Conservation (phyloP, 2,888 invertebrate genomes). For the Sericinus montela region DNA sequence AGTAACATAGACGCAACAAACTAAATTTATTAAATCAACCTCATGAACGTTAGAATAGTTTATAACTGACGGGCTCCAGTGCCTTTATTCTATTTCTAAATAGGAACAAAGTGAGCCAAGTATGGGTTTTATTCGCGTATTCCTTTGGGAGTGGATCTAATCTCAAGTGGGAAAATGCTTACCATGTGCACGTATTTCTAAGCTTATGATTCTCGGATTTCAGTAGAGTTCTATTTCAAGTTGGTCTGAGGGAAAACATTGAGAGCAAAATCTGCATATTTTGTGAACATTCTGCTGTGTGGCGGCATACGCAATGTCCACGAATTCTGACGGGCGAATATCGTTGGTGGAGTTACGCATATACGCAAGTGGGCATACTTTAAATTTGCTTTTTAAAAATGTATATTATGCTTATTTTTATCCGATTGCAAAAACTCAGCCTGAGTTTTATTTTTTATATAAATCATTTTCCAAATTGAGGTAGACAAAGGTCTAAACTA, state of each 20-base stretch:
- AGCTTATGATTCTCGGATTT: conserved; percentile 10
- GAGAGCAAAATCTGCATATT: conserved; percentile 8
- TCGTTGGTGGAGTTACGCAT: background rate
- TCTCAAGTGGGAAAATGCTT: conserved; percentile 7
- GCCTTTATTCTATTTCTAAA: background rate
- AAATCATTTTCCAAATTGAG: no score
- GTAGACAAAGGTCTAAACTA: no score
- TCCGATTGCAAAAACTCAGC: no score
- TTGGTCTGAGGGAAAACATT: conserved; percentile 6
- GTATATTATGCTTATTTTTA: no score
- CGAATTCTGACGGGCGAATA: background rate
- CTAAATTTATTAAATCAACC: no score
- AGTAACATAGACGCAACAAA: no score
- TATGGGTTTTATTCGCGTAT: conserved; percentile 6
- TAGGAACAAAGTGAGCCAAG: conserved; percentile 3
- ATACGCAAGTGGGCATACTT: no score
- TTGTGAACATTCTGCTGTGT: background rate
- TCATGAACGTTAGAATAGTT: no score
- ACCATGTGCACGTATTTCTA: conserved; percentile 8
- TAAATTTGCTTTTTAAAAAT: no score
- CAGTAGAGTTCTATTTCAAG: conserved; percentile 13
- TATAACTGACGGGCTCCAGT: background rate
- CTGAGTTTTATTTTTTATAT: no score
- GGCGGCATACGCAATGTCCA: conserved; percentile 1
- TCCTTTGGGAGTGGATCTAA: conserved; percentile 1